Conservation (phyloP, 2,797 vertebrate genomes). For the Alosa sapidissima region DNA sequence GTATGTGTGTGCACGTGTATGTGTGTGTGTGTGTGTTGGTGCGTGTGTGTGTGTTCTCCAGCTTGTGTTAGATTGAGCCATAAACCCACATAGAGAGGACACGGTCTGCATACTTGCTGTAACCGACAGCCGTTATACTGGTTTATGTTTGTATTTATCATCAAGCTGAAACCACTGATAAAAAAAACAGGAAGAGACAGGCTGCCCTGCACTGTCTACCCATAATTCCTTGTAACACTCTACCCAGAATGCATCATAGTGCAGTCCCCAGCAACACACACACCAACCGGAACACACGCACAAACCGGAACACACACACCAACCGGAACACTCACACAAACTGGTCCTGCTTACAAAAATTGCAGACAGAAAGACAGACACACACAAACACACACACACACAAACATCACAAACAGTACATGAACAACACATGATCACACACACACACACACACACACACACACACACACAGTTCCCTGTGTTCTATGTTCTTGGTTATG, state of each 20-base stretch:
- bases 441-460: slow-evolving; percentile 1
- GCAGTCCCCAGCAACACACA: not conserved
- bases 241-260: not conserved
- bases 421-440: not conserved
- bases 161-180: not conserved
- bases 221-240: not conserved
- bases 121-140: not conserved
- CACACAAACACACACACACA: not conserved
- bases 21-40: not conserved
- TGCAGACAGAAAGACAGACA: not conserved
- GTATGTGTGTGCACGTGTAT: too few species aligned
- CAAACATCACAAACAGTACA: not conserved
- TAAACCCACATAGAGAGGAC: not conserved
- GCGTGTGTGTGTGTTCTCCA: not conserved
- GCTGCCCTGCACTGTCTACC: not conserved
- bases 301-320: not conserved
- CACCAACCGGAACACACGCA: not conserved
- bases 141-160: not conserved
- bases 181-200: not conserved
- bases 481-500: too few species aligned
- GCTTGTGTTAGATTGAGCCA: slow-evolving; percentile 17
- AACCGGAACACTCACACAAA: not conserved
- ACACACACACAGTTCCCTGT: not conserved
- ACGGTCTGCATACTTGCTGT: not conserved
- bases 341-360: too few species aligned